Conservation (phyloP, 2,797 vertebrate species). For the Sternarchorhynchus goeldii region DNA sequence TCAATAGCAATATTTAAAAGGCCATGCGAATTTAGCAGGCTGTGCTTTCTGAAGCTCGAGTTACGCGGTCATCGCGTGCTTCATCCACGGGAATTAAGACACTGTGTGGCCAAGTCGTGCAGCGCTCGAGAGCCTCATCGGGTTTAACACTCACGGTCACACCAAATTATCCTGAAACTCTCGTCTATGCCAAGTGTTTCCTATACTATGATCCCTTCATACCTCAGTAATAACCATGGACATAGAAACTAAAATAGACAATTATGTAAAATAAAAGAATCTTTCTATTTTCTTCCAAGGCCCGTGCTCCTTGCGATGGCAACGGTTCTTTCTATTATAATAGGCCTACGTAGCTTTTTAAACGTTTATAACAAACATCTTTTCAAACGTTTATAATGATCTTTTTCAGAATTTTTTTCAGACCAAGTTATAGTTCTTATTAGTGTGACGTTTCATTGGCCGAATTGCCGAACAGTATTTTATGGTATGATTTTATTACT, state of each 20-base stretch:
- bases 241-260: neutral
- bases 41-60: constrained; percentile 67
- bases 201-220: neutral
- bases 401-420: neutral
- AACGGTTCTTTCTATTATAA: too few relatives aligned
- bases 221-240: neutral
- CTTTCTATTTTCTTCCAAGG: neutral
- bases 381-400: neutral
- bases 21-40: constrained; percentile 38
- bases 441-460: too few relatives aligned
- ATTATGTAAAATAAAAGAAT: neutral
- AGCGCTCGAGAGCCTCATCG: constrained; percentile 70
- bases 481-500: too few relatives aligned
- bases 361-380: too few relatives aligned
- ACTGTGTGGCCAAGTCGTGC: constrained; percentile 56
- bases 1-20: constrained; percentile 35
- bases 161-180: constrained; percentile 73
- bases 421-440: too few relatives aligned
- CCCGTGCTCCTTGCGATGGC: too few relatives aligned
- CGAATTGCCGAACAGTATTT: too few relatives aligned
- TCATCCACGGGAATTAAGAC: constrained; percentile 21
- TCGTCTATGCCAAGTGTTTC: constrained; percentile 40
- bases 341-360: too few relatives aligned
- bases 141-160: constrained; percentile 70
- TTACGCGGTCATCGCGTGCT: constrained; percentile 60